Evolutionary conservation across 2,797 vertebrate genomes (phyloP).

Genomic region (Cuniculus paca): DNA sequence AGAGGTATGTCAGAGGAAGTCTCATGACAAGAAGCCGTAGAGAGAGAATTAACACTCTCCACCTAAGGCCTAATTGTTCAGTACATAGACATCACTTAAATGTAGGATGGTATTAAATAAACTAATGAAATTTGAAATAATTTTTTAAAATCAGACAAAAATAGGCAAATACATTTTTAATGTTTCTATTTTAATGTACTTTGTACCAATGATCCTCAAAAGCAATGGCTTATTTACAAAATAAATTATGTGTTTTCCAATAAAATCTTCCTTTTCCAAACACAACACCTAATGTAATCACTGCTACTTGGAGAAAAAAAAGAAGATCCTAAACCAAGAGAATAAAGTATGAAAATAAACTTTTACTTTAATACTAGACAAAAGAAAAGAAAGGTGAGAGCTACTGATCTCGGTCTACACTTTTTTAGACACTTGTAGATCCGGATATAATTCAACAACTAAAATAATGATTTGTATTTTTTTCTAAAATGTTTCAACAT

Average conservation of each 20-base stretch:
- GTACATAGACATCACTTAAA: not conserved
- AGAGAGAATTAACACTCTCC: conserved; percentile 63
- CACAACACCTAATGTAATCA: not conserved
- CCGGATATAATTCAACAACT: not conserved
- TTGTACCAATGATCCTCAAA: conserved; percentile 19
- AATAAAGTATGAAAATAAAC: not conserved
- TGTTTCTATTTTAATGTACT: conserved; percentile 9
- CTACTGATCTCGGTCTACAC: not conserved
- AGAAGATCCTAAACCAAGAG: not conserved
- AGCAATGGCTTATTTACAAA: not conserved
- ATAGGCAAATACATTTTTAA: not conserved
- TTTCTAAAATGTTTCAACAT: not conserved
- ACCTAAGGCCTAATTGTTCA: conserved; percentile 6
- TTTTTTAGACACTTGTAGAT: not conserved
- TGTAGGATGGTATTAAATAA: conserved; percentile 37
- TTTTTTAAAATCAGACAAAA: conserved; percentile 16
- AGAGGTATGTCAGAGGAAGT: conserved; percentile 80
- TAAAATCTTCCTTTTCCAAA: not conserved
- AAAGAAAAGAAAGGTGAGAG: not conserved
- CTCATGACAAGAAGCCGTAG: conserved; percentile 71
- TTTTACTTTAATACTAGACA: conserved; percentile 33
- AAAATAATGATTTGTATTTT: not conserved
- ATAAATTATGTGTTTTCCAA: conserved; percentile 43
- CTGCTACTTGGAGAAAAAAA: conserved; percentile 15
- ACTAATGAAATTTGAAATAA: not conserved